Percentiles rank a stretch among this genome's conserved stretches.
phyloP scores from a whole-genome alignment of 2,888 invertebrate species.

The Frankliniella intonsa region DNA sequence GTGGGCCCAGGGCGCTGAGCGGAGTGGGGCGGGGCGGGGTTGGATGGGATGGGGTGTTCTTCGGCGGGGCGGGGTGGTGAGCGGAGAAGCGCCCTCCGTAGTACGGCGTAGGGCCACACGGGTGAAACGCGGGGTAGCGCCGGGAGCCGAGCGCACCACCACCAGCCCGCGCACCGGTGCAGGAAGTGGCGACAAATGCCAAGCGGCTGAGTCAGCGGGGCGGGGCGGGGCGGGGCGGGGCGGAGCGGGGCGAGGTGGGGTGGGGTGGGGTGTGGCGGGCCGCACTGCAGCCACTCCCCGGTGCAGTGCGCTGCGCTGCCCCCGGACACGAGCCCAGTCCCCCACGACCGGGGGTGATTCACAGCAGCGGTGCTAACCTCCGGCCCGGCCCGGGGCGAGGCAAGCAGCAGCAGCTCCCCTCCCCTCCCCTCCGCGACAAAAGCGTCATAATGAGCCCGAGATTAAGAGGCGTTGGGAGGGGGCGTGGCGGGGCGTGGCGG shows the following conservation, averaged over 20 bases:
- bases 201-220: not conserved
- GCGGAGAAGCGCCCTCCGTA: not conserved
- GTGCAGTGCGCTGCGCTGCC: not conserved
- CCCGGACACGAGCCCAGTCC: not conserved
- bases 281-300: not conserved
- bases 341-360: no score
- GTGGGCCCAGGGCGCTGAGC: not conserved
- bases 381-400: no score
- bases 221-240: not conserved
- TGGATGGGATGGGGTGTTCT: not conserved
- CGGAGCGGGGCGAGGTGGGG: not conserved
- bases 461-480: no score
- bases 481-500: no score
- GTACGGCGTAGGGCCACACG: no score
- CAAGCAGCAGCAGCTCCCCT: no score
- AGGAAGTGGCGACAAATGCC: constrained; percentile 15
- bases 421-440: no score
- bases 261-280: not conserved
- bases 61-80: no score
- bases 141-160: no score
- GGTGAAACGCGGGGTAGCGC: no score
- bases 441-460: no score
- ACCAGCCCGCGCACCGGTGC: not conserved
- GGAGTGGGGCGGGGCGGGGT: not conserved
- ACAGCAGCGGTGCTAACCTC: no score